These are phyloP conservation scores for Sterna hirundo DNA, from an alignment of 2,113 vertebrate genomes.

Conservation along the genomic window DNA sequence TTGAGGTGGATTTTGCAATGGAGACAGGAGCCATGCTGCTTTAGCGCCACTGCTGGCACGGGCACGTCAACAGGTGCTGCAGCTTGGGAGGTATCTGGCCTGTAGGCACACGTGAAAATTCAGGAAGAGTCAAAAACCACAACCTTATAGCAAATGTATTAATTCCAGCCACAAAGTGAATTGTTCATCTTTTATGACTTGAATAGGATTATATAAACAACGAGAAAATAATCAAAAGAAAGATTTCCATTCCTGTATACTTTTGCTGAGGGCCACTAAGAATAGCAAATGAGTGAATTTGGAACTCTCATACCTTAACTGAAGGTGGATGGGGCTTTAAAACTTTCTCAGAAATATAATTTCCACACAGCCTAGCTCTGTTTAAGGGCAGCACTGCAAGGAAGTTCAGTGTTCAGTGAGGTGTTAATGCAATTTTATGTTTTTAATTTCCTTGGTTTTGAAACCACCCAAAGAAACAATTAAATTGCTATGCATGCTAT, in stretches of 20 bases:
- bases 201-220: neutral
- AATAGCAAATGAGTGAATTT: neutral
- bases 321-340: neutral
- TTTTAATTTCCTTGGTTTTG: slow-evolving; percentile 25
- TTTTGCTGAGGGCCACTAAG: neutral
- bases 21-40: neutral
- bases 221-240: neutral
- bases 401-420: slow-evolving; percentile 10
- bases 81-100: neutral
- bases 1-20: neutral
- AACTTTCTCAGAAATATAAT: neutral
- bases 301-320: neutral
- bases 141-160: neutral
- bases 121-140: neutral
- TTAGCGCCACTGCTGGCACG: neutral
- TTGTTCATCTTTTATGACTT: neutral
- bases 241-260: neutral
- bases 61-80: neutral
- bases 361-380: neutral
- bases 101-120: neutral
- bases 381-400: neutral
- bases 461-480: slow-evolving; percentile 13
- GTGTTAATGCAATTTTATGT: slow-evolving; percentile 8
- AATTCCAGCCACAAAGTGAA: neutral
- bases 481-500: neutral